These are phyloP conservation scores for Glyphotaelius pellucidus DNA, from an alignment of 2,888 invertebrate genomes.

Conservation along the genomic window DNA sequence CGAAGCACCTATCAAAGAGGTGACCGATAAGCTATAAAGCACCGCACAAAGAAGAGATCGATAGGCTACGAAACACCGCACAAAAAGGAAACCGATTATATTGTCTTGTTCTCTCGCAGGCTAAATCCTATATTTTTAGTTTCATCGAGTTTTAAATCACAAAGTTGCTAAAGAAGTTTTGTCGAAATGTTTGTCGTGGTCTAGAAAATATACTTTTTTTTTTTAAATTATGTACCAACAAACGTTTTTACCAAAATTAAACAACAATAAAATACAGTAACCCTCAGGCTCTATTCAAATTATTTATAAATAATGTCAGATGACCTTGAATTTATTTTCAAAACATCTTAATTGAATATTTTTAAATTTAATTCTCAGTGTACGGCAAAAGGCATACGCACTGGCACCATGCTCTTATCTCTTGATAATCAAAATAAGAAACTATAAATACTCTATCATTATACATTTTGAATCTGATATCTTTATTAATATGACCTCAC, in stretches of 20 bases:
- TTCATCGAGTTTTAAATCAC: too few relatives aligned
- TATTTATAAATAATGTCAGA: neutral
- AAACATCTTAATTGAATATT: neutral
- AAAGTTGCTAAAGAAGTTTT: too few relatives aligned
- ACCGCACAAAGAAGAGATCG: too few relatives aligned
- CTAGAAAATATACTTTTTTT: too few relatives aligned
- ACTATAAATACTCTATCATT: slow-evolving; percentile 28
- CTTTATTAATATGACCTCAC: slow-evolving; percentile 58
- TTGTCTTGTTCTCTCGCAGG: too few relatives aligned
- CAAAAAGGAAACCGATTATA: too few relatives aligned
- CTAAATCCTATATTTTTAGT: too few relatives aligned
- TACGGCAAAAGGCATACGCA: neutral
- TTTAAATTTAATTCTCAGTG: neutral
- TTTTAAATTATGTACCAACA: neutral
- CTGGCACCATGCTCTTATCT: neutral
- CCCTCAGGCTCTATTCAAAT: neutral
- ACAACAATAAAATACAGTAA: neutral
- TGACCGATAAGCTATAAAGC: too few relatives aligned
- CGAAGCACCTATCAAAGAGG: too few relatives aligned
- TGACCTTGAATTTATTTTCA: neutral
- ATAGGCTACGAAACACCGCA: too few relatives aligned
- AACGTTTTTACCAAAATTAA: neutral
- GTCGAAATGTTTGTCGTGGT: too few relatives aligned
- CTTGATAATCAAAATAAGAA: neutral
- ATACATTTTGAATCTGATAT: slow-evolving; percentile 45